Evolutionary conservation across 2,113 vertebrate genomes (phyloP).

Genomic region (Heterotilapia buettikoferi): DNA sequence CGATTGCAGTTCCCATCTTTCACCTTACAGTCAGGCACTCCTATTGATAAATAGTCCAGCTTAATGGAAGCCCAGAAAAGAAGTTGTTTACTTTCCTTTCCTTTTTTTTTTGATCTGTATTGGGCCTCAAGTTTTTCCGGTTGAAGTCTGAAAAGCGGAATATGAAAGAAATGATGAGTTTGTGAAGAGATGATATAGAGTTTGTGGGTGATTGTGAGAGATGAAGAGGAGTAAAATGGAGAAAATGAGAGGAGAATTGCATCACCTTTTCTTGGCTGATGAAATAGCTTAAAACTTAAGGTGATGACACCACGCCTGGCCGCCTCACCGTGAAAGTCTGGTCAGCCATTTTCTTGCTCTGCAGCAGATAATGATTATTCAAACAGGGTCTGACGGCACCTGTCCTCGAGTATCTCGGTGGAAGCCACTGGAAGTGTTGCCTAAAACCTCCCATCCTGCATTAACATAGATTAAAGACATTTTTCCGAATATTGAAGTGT

Average conservation of each 20-base stretch:
- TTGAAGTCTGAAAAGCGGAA: background rate
- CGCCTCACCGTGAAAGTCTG: background rate
- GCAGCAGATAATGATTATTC: background rate
- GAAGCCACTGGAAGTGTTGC: background rate
- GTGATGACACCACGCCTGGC: conserved; percentile 2
- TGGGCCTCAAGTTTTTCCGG: background rate
- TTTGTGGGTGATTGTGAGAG: background rate
- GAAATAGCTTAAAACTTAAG: conserved; percentile 11
- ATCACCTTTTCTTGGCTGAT: conserved; percentile 19
- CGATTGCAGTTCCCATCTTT: conserved; percentile 15
- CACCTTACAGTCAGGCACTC: background rate
- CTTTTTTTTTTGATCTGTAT: background rate
- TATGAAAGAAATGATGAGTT: background rate
- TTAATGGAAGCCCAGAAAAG: conserved; percentile 8
- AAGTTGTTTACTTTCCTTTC: conserved; percentile 10
- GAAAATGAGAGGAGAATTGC: conserved; percentile 9
- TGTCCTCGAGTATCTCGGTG: background rate
- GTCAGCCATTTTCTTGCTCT: background rate
- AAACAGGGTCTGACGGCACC: background rate
- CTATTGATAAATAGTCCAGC: conserved; percentile 23
- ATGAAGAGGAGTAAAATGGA: background rate
- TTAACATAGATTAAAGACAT: background rate
- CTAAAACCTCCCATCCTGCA: background rate
- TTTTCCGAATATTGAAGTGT: background rate
- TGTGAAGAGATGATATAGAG: background rate